These are phyloP conservation scores for Nebria brevicollis DNA, from an alignment of 2,888 invertebrate genomes.

Conservation along the genomic window DNA sequence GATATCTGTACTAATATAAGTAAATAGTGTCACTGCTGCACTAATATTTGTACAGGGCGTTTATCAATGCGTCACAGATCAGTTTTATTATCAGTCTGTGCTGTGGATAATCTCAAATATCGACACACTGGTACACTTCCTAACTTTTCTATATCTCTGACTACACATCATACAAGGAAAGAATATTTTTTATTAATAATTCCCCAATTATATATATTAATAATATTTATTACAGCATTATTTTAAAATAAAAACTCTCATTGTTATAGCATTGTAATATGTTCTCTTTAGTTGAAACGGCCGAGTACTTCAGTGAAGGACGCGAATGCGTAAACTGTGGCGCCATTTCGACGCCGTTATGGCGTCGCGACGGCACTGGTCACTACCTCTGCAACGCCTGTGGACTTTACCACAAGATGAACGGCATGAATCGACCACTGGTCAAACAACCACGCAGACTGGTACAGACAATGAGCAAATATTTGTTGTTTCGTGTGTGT, in stretches of 20 bases:
- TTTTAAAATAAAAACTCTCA: background rate
- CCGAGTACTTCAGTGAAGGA: slow-evolving; percentile 76
- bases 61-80: slow-evolving; percentile 13
- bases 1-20: slow-evolving; percentile 32
- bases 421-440: slow-evolving; percentile 92
- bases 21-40: slow-evolving; percentile 26
- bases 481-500: background rate
- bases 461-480: slow-evolving; percentile 67
- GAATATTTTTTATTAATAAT: background rate
- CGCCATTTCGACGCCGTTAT: slow-evolving; percentile 94
- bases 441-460: slow-evolving; percentile 91
- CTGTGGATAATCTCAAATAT: slow-evolving; percentile 33
- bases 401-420: slow-evolving; percentile 98
- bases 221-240: background rate
- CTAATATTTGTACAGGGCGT: slow-evolving; percentile 27
- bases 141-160: background rate
- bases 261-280: background rate
- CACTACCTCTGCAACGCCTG: slow-evolving; percentile 99
- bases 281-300: slow-evolving; percentile 51
- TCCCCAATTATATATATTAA: background rate
- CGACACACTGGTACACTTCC: slow-evolving; percentile 24
- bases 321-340: slow-evolving; percentile 99
- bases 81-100: slow-evolving; percentile 17
- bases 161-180: background rate
- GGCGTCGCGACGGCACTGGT: slow-evolving; percentile 98